Evolutionary conservation across 2,888 invertebrate genomes (phyloP).

Genomic region (Limnephilus rhombicus): DNA sequence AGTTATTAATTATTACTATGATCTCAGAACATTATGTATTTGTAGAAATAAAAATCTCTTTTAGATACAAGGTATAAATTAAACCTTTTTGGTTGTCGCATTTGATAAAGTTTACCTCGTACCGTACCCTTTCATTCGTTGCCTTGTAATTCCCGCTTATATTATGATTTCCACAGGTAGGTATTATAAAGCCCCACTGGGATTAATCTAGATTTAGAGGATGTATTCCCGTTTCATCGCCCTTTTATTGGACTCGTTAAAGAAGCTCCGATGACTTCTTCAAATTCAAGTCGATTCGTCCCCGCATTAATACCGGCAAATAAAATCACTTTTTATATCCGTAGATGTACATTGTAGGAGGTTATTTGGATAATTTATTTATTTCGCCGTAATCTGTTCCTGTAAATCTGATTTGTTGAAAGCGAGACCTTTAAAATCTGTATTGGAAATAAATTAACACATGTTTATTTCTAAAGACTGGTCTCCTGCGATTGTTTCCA

Average conservation of each 20-base stretch:
- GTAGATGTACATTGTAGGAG: not conserved
- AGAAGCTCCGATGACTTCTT: conserved; percentile 39
- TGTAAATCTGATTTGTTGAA: conserved; percentile 33
- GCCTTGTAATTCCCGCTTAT: not conserved
- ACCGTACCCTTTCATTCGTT: not conserved
- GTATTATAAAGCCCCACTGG: not conserved
- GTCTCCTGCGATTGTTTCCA: too few relatives aligned
- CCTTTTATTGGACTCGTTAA: conserved; percentile 39
- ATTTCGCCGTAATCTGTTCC: conserved; percentile 15
- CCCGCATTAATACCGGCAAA: conserved; percentile 15
- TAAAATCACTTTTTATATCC: conserved; percentile 28
- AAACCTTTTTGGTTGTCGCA: not conserved
- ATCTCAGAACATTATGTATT: not conserved
- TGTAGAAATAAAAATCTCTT: not conserved
- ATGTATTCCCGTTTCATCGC: conserved; percentile 35
- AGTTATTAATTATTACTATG: not conserved
- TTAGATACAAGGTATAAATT: not conserved
- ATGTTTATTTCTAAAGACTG: not conserved
- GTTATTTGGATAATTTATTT: conserved; percentile 3
- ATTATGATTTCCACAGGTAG: not conserved
- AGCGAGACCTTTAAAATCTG: not conserved
- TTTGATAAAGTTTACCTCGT: not conserved
- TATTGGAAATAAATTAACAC: conserved; percentile 11
- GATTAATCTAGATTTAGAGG: conserved; percentile 22
- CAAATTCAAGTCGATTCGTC: conserved; percentile 26